A percentile compares a stretch with the other conserved stretches of the same genome.
Evolutionary conservation across 2,888 invertebrate genomes (phyloP).

Genomic region (Ennomos quercinarius): DNA sequence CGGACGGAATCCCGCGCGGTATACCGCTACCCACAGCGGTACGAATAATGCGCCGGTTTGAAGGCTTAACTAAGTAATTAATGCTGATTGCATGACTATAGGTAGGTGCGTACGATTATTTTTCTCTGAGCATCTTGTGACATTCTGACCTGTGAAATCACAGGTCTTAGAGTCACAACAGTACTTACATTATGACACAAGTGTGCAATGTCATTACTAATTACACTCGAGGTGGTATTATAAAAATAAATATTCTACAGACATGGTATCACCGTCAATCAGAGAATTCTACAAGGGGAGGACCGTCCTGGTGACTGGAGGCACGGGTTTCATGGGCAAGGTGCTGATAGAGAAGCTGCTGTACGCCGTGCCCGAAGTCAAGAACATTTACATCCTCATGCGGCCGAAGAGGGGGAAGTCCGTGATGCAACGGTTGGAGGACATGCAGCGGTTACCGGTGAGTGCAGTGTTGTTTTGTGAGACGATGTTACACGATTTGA

Average conservation of each 20-base stretch:
- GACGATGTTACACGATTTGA: no score
- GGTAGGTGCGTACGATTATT: no score
- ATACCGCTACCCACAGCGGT: no score
- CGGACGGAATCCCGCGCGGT: no score
- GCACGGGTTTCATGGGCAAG: slow-evolving; percentile 88
- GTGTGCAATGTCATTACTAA: no score
- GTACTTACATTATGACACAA: no score
- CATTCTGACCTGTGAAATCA: no score
- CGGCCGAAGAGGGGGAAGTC: slow-evolving; percentile 87
- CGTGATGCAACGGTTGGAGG: slow-evolving; percentile 84
- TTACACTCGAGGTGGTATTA: background rate
- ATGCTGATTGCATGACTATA: no score
- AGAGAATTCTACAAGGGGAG: slow-evolving; percentile 86
- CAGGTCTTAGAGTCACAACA: no score
- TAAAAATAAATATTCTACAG: slow-evolving; percentile 42
- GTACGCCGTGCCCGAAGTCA: slow-evolving; percentile 85
- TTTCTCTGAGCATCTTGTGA: no score
- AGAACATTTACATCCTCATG: slow-evolving; percentile 86
- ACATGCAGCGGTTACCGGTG: slow-evolving; percentile 87
- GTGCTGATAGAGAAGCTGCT: slow-evolving; percentile 87
- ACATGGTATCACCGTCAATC: slow-evolving; percentile 77
- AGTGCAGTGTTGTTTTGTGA: slow-evolving; percentile 41
- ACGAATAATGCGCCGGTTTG: no score
- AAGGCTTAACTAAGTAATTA: no score
- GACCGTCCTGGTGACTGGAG: slow-evolving; percentile 86